Evolutionary conservation across 1,140 invertebrate genomes (phyloP), one percentile per base, ranked within the genome.

Genomic region (Epicauta chinensis): DNA sequence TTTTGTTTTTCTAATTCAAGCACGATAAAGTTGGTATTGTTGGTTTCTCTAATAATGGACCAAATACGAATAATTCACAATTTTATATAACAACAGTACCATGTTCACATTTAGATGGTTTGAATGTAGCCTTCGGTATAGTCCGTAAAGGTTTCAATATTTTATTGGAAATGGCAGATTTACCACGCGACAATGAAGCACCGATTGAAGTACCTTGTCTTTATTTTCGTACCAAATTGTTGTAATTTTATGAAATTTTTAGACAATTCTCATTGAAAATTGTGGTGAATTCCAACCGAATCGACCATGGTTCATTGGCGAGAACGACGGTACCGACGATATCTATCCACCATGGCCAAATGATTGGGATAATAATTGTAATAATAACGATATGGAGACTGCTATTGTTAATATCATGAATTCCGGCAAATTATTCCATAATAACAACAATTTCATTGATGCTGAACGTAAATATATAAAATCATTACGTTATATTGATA

Each of bases 1-100:
- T 5, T 30, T 30, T 30, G 29, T 30, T 38, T 2, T 37, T 45
- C 39, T 38, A 38, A 39, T 59, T 63, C 23, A 71, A 87, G 76
- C 79, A 90, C 68, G 75, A 80, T 66, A 73, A 81, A 10, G 72
- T 71, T 31, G 89, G 88, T 47, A 77, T 87, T 3, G 71, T 97
- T 1, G 92, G 91, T 55, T 95, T 96, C 91, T 90, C 89, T 0
- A 97, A 97, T 71, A 79, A 82, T 60, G 93, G 93, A 3, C 83
- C 83, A 2, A 80, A 97, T 68, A 88, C 87, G 34, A 97, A 97
- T 66, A 90, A 86, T 46, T 95, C 91, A 5, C 94, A 98, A 72
- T 98, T 98, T 74, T 94, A 96, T 62, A 90, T 98, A 14, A 93
- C 92, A 2, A 81, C 86, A 10, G 86, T 82, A 0, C 80, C 86